Evolutionary conservation across 2,797 vertebrate genomes (phyloP).

Genomic region (Alcedo quadribrachys): DNA sequence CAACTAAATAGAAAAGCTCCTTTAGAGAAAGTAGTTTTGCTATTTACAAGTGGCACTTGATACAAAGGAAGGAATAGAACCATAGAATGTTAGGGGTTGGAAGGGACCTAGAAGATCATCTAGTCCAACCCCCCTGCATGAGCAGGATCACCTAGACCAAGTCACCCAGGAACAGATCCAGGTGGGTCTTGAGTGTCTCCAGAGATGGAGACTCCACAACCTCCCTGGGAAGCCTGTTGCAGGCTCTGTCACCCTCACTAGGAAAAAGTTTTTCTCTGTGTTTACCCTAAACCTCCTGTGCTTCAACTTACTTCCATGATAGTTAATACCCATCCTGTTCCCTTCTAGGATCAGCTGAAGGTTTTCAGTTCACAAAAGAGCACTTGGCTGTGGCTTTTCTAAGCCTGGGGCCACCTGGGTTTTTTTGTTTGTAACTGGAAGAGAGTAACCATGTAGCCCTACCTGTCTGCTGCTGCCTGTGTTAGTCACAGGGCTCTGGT

Average conservation of each 20-base stretch:
- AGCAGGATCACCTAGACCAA: no score
- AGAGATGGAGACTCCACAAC: no score
- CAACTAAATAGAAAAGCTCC: not conserved
- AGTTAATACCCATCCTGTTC: rapidly evolving
- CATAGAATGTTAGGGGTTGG: no score
- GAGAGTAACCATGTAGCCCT: not conserved
- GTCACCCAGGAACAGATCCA: no score
- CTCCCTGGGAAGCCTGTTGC: no score
- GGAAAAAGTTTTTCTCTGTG: no score
- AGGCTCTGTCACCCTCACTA: no score
- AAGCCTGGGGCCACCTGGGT: not conserved
- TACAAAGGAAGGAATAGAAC: not conserved
- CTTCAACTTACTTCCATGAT: no score
- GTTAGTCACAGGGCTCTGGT: not conserved
- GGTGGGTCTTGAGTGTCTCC: no score
- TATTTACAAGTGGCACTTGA: not conserved
- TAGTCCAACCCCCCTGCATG: no score
- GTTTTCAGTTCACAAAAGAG: not conserved
- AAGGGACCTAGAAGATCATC: no score
- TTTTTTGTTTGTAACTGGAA: not conserved
- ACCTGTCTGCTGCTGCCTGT: not conserved
- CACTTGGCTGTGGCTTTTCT: not conserved
- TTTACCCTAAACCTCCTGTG: no score
- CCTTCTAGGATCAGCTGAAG: not conserved
- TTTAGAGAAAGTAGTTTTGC: not conserved